These are phyloP conservation scores for Chauna torquata DNA, from an alignment of 2,113 vertebrate genomes.

Conservation along the genomic window DNA sequence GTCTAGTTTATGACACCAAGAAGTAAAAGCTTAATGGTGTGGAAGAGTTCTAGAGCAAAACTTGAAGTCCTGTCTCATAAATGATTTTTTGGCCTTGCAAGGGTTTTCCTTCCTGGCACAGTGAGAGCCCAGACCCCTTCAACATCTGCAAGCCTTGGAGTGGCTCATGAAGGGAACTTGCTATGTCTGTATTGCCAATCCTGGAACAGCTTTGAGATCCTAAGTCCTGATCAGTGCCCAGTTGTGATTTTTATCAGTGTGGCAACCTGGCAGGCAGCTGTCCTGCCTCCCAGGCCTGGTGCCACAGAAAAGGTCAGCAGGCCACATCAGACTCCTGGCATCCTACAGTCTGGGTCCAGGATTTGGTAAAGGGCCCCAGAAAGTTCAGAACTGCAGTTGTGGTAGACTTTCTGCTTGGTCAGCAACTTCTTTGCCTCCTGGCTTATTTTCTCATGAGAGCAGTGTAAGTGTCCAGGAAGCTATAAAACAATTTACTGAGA, in stretches of 20 bases:
- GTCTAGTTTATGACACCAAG: not conserved
- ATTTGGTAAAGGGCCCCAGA: not conserved
- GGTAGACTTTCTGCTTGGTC: not conserved
- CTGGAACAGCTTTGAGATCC: not conserved
- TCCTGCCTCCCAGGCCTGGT: not conserved
- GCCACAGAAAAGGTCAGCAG: not conserved
- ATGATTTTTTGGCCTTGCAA: not conserved
- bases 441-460: not conserved
- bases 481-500: not conserved
- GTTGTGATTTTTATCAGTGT: not conserved
- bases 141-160: not conserved
- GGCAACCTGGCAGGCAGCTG: not conserved
- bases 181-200: not conserved
- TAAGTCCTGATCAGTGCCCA: not conserved
- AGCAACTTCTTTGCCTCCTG: not conserved
- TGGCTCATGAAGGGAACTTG: not conserved
- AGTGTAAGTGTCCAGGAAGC: not conserved
- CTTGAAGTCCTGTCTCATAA: not conserved
- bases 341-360: not conserved
- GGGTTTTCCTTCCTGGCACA: not conserved
- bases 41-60: not conserved
- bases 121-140: fast-evolving
- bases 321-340: fast-evolving
- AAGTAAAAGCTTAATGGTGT: not conserved
- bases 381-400: not conserved